phyloP scores from a whole-genome alignment of 2,113 vertebrate genomes.

The Pseudopipra pipra region DNA sequence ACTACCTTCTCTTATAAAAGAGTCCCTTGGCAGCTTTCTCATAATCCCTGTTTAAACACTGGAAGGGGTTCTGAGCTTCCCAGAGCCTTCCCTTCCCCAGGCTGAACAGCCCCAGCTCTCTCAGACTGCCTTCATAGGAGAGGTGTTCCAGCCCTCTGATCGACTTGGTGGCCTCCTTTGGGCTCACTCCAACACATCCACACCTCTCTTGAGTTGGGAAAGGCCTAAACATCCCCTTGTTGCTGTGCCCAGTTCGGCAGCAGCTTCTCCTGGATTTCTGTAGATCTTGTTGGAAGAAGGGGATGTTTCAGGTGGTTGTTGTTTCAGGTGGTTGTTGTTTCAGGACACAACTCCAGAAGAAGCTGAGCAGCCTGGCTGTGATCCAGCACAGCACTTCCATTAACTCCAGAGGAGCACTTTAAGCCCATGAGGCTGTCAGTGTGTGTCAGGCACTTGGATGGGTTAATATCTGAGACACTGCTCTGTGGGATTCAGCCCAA shows the following conservation, averaged over 20 bases:
- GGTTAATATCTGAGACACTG: neutral
- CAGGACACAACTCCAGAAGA: neutral
- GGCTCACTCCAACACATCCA: neutral
- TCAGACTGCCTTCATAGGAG: neutral
- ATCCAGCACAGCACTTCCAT: neutral
- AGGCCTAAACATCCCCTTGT: neutral
- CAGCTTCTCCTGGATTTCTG: neutral
- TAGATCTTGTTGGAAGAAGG: neutral
- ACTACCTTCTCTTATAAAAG: neutral
- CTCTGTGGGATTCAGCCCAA: neutral
- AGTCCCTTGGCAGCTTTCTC: neutral
- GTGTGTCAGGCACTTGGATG: neutral
- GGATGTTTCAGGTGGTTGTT: no score
- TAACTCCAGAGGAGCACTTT: neutral
- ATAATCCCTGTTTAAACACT: neutral
- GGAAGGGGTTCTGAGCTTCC: neutral
- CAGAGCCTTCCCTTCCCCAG: neutral
- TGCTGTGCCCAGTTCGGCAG: neutral
- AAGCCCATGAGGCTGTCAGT: neutral
- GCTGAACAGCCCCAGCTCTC: neutral
- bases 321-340: neutral
- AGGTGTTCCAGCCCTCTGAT: neutral
- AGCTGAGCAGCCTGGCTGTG: neutral
- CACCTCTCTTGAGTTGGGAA: neutral
- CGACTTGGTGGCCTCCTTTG: neutral